These are phyloP conservation scores for Bradypodion pumilum DNA, from an alignment of 2,797 vertebrate species.

Conservation along the genomic window DNA sequence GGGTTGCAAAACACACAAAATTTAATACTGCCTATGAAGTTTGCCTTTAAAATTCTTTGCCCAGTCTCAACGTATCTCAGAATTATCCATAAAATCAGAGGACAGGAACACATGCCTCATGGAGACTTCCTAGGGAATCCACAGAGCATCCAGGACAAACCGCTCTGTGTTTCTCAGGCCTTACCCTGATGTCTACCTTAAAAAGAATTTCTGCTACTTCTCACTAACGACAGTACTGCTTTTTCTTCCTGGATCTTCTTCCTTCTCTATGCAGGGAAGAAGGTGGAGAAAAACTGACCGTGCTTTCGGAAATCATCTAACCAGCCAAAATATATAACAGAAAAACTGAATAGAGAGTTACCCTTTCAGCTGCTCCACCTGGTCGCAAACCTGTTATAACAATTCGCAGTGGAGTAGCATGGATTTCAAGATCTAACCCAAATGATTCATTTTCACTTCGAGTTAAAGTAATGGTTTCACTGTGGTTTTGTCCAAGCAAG, in stretches of 20 bases:
- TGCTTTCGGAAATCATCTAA: not conserved
- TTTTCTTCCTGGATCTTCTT: too few relatives aligned
- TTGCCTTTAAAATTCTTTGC: not conserved
- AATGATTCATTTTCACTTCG: slow-evolving; percentile 79
- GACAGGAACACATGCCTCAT: not conserved
- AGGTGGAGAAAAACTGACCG: not conserved
- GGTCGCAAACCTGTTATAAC: slow-evolving; percentile 78
- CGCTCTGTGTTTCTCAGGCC: not conserved
- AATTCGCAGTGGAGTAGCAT: slow-evolving; percentile 79
- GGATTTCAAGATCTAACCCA: slow-evolving; percentile 84
- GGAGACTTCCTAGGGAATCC: not conserved
- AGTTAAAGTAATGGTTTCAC: slow-evolving; percentile 75
- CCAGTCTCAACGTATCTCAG: not conserved
- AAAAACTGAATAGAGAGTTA: slow-evolving; percentile 45
- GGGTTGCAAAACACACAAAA: not conserved
- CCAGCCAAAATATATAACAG: not conserved
- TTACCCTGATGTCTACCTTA: not conserved
- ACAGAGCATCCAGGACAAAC: not conserved
- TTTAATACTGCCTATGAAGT: not conserved
- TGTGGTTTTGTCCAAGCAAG: slow-evolving; percentile 53
- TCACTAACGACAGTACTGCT: not conserved
- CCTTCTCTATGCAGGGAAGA: not conserved
- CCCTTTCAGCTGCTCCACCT: slow-evolving; percentile 82
- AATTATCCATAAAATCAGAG: not conserved
- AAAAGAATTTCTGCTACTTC: not conserved